Evolutionary conservation across 2,888 invertebrate genomes (phyloP).

Genomic region (Netelia fuscicornis): DNA sequence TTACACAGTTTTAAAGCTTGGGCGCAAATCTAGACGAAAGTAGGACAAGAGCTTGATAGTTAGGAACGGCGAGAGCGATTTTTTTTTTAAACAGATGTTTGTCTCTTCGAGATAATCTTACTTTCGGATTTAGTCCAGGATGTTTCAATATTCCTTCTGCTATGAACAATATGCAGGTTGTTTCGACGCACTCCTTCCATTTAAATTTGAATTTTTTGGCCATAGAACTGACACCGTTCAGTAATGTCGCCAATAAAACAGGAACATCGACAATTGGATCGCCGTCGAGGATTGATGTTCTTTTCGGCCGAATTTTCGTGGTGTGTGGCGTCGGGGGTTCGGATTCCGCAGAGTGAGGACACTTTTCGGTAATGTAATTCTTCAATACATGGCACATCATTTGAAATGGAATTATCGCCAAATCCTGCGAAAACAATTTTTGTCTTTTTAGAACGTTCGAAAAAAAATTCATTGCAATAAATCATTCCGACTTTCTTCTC

Average conservation of each 20-base stretch:
- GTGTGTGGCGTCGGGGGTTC: slow-evolving; percentile 53
- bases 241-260: slow-evolving; percentile 88
- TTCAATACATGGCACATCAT: slow-evolving; percentile 81
- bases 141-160: slow-evolving; percentile 86
- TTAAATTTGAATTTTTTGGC: slow-evolving; percentile 90
- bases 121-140: slow-evolving; percentile 86
- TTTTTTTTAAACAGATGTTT: not conserved
- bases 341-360: slow-evolving; percentile 21
- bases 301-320: slow-evolving; percentile 69
- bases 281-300: slow-evolving; percentile 78
- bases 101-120: slow-evolving; percentile 73
- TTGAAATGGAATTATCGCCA: slow-evolving; percentile 83
- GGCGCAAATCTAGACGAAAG: slow-evolving; percentile 87
- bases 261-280: slow-evolving; percentile 85
- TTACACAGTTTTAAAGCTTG: slow-evolving; percentile 90
- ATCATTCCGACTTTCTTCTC: not conserved
- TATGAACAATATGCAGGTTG: slow-evolving; percentile 88
- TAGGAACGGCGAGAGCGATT: not conserved
- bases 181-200: slow-evolving; percentile 92
- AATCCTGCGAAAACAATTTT: slow-evolving; percentile 75
- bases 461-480: not conserved
- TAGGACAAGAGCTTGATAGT: not conserved
- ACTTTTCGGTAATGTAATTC: slow-evolving; percentile 77
- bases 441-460: not conserved
- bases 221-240: slow-evolving; percentile 88